Percentiles rank a stretch among this genome's conserved stretches.
These are phyloP conservation scores for Sandelia bainsii DNA, from an alignment of 2,797 vertebrate genomes.

Conservation along the genomic window DNA sequence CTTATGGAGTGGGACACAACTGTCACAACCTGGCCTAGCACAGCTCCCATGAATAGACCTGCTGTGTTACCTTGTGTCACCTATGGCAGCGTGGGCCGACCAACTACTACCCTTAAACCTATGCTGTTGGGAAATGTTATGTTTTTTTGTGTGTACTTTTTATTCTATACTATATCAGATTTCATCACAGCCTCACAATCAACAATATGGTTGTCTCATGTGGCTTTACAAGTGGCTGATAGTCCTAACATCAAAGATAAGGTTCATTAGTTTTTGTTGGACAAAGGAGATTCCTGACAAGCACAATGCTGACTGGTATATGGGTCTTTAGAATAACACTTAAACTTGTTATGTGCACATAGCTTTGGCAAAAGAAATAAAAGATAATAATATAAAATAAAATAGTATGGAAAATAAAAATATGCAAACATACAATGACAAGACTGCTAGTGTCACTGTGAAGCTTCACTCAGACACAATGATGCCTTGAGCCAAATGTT, in stretches of 20 bases:
- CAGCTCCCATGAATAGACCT: conserved; percentile 48
- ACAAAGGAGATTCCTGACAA: conserved; percentile 66
- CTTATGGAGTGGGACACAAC: conserved; percentile 72
- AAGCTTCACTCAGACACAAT: no score
- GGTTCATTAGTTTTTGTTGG: conserved; percentile 65
- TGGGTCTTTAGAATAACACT: conserved; percentile 30
- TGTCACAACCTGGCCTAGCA: conserved; percentile 69
- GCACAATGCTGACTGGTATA: conserved; percentile 42
- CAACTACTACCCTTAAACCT: conserved; percentile 22
- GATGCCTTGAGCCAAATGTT: no score
- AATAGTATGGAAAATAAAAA: no score
- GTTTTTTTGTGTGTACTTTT: conserved; percentile 11
- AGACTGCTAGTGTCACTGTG: background rate
- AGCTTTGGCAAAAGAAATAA: conserved; percentile 20
- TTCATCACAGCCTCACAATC: conserved; percentile 48
- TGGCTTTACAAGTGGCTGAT: conserved; percentile 48
- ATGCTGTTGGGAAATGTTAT: conserved; percentile 1
- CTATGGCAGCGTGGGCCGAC: conserved; percentile 15
- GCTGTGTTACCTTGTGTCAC: conserved; percentile 69
- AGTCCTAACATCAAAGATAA: conserved; percentile 56
- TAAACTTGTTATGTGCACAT: conserved; percentile 10
- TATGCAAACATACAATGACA: conserved; percentile 1
- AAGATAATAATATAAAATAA: no score
- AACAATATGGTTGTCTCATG: conserved; percentile 21
- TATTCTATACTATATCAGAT: conserved; percentile 30